These are phyloP conservation scores for Lytechinus pictus DNA, from an alignment of 35 echinoderm and acorn worm genomes.

Conservation along the genomic window DNA sequence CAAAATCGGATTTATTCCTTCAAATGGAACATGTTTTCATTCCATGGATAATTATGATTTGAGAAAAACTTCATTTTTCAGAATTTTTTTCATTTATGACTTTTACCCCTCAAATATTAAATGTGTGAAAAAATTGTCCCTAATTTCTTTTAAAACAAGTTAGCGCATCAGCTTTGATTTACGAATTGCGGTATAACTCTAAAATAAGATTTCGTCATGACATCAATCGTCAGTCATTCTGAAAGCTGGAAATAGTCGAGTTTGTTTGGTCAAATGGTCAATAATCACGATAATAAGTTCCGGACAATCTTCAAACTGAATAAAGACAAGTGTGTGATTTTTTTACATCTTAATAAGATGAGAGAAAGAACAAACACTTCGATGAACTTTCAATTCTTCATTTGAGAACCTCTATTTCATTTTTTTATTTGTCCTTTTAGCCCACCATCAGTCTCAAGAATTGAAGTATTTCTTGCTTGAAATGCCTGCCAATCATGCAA, in stretches of 20 bases:
- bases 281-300: background rate
- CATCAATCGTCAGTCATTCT: background rate
- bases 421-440: background rate
- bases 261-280: background rate
- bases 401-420: background rate
- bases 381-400: background rate
- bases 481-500: background rate
- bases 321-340: background rate
- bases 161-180: no score
- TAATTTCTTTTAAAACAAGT: no score
- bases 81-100: no score
- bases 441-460: background rate
- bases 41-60: no score
- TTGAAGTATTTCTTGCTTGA: background rate
- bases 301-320: background rate
- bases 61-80: no score
- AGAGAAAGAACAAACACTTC: background rate
- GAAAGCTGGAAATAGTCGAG: background rate
- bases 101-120: no score
- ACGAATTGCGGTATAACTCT: no score
- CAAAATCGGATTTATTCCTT: no score
- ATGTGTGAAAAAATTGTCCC: no score
- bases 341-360: background rate
- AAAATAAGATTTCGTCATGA: background rate
- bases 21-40: no score